These are phyloP conservation scores for Xylocopa sonorina DNA, from an alignment of 1,140 invertebrate genomes.

Conservation along the genomic window DNA sequence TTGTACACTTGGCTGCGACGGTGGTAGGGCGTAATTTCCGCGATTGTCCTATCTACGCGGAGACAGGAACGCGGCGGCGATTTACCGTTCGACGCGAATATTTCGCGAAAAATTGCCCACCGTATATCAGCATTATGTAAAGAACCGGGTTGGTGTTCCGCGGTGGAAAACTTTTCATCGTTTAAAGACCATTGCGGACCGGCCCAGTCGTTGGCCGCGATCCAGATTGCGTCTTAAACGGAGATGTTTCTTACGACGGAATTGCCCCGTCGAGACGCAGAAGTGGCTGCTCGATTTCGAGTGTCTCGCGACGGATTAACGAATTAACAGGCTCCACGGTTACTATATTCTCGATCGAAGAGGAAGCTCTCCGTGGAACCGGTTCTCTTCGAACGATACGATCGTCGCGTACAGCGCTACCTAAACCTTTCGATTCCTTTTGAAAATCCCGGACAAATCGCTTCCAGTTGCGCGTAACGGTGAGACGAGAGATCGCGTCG, in stretches of 20 bases:
- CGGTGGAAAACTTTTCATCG: slow-evolving; percentile 37
- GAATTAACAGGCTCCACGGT: too few relatives aligned
- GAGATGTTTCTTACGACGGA: slow-evolving; percentile 9
- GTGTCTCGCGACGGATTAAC: too few relatives aligned
- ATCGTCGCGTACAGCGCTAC: not conserved
- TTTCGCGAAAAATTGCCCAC: slow-evolving; percentile 15
- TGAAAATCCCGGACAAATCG: not conserved
- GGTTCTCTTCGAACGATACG: not conserved
- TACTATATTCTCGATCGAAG: too few relatives aligned
- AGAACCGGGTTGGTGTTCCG: not conserved
- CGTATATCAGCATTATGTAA: slow-evolving; percentile 44
- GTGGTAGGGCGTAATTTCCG: not conserved
- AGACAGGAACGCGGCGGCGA: not conserved
- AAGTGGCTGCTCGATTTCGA: slow-evolving; percentile 18
- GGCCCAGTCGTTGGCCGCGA: slow-evolving; percentile 8
- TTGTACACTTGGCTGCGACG: too few relatives aligned
- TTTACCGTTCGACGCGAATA: not conserved
- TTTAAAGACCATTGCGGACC: slow-evolving; percentile 28
- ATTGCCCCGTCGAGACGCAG: not conserved
- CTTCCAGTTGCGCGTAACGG: not conserved
- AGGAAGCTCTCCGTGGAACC: too few relatives aligned
- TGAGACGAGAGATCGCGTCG: too few relatives aligned
- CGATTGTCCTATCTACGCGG: not conserved
- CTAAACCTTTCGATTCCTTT: not conserved
- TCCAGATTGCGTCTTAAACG: slow-evolving; percentile 37